Base-by-base conservation (phyloP, 2,797 vertebrate genomes). In the Diplodus puntazzo region DNA sequence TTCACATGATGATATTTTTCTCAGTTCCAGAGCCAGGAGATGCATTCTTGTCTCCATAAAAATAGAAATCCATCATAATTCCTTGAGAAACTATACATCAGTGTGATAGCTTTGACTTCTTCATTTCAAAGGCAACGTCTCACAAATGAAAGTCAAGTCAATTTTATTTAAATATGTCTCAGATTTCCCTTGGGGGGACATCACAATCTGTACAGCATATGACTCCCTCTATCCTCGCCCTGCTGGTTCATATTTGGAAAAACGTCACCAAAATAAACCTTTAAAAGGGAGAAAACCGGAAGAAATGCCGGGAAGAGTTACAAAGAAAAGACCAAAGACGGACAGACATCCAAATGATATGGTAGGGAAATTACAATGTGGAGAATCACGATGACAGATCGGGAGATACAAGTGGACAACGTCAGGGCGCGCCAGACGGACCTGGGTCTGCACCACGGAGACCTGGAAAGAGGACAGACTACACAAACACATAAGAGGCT, bases 1-100 rank as follows among this genome's bases (percentile, higher is more conserved):
- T 71, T 75, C 73, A 67, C 59, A 65, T 82, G 64, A 65, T 54
- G 27, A 42, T n/a, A 50, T 45, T 61, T 60, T 64, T 27, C 16
- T 63, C 2, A n/a, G 43, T 16, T 69, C 25, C n/a, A 53, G 79
- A 77, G 42, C n/a, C 18, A 66, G 20, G 21, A 63, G 43, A 58
- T 70, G 7, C 46, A 34, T 60, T 39, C 0, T 69, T 57, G 61
- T 58, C 2, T 18, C 23, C 45, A 42, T 65, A 53, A 49, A 74
- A 69, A 72, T n/a, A 75, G 45, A 63, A 57, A 39, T 11, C 62
- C 25, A 18, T 11, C 16, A 42, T 1, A 42, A 61, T 63, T 73
- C 46, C 55, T 4, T 7, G 54, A 62, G 10, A 69, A 65, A 48
- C 17, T 39, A 11, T 54, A 46, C 8, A 49, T 60, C 46, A 63